These are phyloP conservation scores for Drosophila hydei DNA, from an alignment of 1,140 invertebrate genomes.

Conservation along the genomic window DNA sequence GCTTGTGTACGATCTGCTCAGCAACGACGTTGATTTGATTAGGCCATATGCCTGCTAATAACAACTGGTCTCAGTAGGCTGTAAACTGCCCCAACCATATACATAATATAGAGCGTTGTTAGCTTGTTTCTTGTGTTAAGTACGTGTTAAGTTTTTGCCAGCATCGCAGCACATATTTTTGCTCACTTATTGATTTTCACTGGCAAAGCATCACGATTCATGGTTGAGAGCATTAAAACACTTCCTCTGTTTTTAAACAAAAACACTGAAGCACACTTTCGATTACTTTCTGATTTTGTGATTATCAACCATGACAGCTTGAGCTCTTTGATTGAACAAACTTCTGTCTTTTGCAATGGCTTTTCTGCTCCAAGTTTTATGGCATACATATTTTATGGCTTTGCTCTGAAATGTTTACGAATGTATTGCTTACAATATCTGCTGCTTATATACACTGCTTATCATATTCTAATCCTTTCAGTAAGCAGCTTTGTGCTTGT, in stretches of 20 bases:
- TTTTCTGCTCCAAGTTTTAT: no score
- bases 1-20: constrained; percentile 10
- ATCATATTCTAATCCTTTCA: neutral
- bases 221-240: constrained; percentile 15
- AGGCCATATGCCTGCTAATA: constrained; percentile 52
- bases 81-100: neutral
- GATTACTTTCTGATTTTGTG: constrained; percentile 10
- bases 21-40: constrained; percentile 47
- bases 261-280: constrained; percentile 6
- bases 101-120: constrained; percentile 23
- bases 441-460: neutral
- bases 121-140: constrained; percentile 13
- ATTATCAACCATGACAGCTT: constrained; percentile 3
- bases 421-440: neutral
- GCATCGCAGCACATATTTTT: neutral
- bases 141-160: constrained; percentile 1
- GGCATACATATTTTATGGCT: no score
- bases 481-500: neutral
- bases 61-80: constrained; percentile 26
- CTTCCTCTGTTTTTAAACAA: constrained; percentile 17
- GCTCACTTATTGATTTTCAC: constrained; percentile 17
- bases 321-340: neutral
- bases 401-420: neutral
- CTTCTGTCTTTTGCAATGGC: no score
- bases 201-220: constrained; percentile 10